Conservation (phyloP, 2,113 vertebrate species). For the Dromas ardeola region DNA sequence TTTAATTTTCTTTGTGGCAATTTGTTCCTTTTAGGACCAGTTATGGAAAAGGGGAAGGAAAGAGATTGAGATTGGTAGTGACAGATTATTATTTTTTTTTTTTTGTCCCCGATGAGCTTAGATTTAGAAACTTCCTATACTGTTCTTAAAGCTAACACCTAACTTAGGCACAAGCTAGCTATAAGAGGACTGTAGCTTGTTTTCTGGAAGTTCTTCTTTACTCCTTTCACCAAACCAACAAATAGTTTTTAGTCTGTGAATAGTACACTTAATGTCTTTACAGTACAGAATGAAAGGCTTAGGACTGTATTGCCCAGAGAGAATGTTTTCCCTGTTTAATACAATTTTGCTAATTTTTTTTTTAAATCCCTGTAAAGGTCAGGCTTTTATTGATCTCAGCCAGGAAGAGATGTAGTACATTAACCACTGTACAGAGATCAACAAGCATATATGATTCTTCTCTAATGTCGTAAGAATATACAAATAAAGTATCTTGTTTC, state of each 20-base stretch:
- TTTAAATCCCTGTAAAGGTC: neutral
- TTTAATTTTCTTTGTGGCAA: neutral
- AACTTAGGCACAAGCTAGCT: neutral
- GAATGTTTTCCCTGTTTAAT: neutral
- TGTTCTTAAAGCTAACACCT: neutral
- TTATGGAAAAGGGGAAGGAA: neutral
- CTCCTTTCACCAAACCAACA: neutral
- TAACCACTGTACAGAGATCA: neutral
- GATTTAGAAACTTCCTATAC: neutral
- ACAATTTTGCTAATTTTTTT: neutral
- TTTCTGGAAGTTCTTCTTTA: neutral
- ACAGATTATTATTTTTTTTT: neutral
- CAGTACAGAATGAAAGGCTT: neutral
- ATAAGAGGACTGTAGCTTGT: neutral
- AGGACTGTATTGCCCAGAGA: neutral
- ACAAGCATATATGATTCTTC: neutral
- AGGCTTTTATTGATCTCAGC: neutral
- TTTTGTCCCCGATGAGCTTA: neutral
- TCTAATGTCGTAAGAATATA: neutral
- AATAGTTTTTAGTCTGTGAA: neutral
- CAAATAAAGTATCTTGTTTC: constrained; percentile 29
- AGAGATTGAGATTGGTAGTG: neutral
- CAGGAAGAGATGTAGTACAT: neutral
- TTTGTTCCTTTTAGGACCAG: neutral
- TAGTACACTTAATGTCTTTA: neutral